Conservation (phyloP, 64 coral and sea anemone species). For the Dendronephthya gigantea region DNA sequence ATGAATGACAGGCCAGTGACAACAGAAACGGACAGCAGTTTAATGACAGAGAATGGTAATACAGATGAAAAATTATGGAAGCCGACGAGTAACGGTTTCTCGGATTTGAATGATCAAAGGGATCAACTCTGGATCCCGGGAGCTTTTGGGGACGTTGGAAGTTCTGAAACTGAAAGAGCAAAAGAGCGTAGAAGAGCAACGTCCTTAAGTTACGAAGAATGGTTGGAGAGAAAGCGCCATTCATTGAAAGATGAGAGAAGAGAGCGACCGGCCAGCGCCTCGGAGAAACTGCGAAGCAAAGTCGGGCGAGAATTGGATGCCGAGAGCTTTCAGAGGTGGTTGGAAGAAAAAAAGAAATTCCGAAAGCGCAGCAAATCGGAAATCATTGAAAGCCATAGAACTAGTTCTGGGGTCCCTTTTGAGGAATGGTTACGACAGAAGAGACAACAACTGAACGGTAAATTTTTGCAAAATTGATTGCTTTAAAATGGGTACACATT, state of each 20-base stretch:
- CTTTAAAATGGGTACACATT: no score
- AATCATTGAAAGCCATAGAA: background rate
- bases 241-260: background rate
- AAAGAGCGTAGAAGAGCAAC: background rate
- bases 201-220: background rate
- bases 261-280: background rate
- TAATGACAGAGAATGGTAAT: no score
- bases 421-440: background rate
- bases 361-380: background rate
- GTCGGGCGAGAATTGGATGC: background rate
- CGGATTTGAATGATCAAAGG: background rate
- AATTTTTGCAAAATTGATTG: background rate
- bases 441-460: background rate
- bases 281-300: background rate
- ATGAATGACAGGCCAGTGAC: background rate
- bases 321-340: background rate
- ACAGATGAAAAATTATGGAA: no score
- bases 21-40: background rate
- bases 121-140: background rate
- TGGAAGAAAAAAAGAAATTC: background rate
- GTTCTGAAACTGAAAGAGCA: background rate
- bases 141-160: background rate
- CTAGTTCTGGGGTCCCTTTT: background rate
- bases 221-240: background rate
- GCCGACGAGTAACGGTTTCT: no score